Base-by-base conservation (phyloP, 2,113 vertebrate genomes). In the Donacobius atricapilla region DNA sequence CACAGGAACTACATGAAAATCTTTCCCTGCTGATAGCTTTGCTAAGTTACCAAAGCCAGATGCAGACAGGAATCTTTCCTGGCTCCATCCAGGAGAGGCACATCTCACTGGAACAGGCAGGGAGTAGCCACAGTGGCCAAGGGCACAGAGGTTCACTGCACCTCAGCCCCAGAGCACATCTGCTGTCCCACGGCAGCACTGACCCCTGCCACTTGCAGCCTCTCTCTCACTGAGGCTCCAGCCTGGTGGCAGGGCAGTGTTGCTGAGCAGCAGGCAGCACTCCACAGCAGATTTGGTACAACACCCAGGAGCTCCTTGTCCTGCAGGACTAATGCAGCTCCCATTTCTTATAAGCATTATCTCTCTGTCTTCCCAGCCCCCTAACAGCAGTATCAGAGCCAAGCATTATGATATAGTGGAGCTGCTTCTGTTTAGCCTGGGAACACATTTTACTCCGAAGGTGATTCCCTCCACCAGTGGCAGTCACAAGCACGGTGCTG, bases 361-460 rank as follows among this genome's bases (percentile, higher is more conserved):
- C 44, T 19, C 58, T 64, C 31, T 24, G 7, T 28, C 28, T 20
- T 58, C 33, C 22, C 58, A 42, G 10, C 48, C 57, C 85, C 42
- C 57, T n/a, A 23, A 18, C 10, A 70, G 78, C 73, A 63, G 61
- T 3, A 45, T n/a, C 50, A n/a, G 64, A 50, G 44, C 45, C 73
- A 48, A 58, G 48, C 53, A 51, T 35, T 68, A 1, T 15, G 31
- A 42, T 1, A 44, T 6, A 12, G 22, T 12, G 30, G 23, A 51
- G 27, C 31, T 66, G 54, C 35, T 30, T 27, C 48, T 82, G 18
- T 45, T 78, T 10, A 60, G 69, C 13, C n/a, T 15, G 47, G 61
- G 42, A 76, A 50, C 40, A 3, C 2, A 4, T 39, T 64, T 73
- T 30, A 27, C 50, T 65, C 40, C 0, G 0, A 27, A 35, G 33